Base-by-base conservation (phyloP, 2,113 vertebrate species). In the Fukomys damarensis region DNA sequence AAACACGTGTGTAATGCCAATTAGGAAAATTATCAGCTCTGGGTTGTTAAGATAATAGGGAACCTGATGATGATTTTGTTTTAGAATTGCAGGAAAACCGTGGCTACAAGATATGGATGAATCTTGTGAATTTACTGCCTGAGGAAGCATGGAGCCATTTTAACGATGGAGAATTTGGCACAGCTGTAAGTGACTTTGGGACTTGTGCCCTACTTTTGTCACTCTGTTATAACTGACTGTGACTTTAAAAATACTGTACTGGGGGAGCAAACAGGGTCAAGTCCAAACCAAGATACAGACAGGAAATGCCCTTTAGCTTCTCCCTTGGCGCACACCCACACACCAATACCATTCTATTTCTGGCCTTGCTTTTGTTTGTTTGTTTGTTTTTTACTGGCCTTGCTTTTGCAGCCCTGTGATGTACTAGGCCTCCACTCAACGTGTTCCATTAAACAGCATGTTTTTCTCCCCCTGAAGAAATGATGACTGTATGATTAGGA, bases 1-100 rank as follows among this genome's bases (percentile, higher is more conserved):
- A 96, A 96, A 92, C 94, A 96, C n/a, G n/a, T 91, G 90, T 90
- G 61, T 89, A 91, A 96, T 93, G 90, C 97, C 97, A 97, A 98
- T 97, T 98, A 96, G 93, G 96, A 89, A 97, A 95, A 95, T 95
- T 93, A 97, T 95, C 97, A 95, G 74, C 84, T 93, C 4, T 89
- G 94, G 76, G 93, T 86, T 93, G 97, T 97, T 93, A 97, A 93
- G 92, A 92, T 97, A 97, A 98, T 93, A 86, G 93, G 97, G 70
- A 95, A 79, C 85, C 26, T 77, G 90, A 96, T 66, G 87, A 93
- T 93, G 86, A 70, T 88, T 97, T 94, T 97, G 79, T 97, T 97
- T 96, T 93, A 96, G 66, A 97, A 56, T 43, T 86, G 20, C 10
- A 22, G 58, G 58, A 65, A 82, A 93, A 95, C 68, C 54, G 54